phyloP scores from a whole-genome alignment of 2,797 vertebrate species.

The Aldrovandia affinis region DNA sequence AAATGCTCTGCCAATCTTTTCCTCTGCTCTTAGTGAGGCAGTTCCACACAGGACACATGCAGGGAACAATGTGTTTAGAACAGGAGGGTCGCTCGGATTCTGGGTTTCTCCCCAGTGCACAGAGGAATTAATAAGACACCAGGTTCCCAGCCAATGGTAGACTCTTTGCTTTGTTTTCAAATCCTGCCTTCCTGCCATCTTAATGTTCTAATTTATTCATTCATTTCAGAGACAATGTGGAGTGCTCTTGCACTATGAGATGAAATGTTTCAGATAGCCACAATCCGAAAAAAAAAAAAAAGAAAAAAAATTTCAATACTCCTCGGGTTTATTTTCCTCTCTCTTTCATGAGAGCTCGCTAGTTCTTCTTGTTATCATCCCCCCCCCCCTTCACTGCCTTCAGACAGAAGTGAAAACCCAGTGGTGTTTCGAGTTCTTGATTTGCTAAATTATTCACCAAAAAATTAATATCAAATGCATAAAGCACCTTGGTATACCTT shows the following conservation, averaged over 20 bases:
- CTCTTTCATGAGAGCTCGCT: conserved; percentile 1
- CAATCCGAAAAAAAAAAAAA: not conserved
- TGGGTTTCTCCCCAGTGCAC: not conserved
- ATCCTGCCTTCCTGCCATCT: conserved; percentile 52
- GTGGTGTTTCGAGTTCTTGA: conserved; percentile 9
- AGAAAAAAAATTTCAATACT: conserved; percentile 17
- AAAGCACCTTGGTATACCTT: conserved; percentile 26
- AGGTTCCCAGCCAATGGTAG: conserved; percentile 44
- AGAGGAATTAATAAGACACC: conserved; percentile 17
- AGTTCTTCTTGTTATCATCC: not conserved
- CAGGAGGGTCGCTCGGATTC: not conserved
- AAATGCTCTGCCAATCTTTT: not conserved
- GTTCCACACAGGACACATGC: not conserved
- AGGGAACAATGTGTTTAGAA: conserved; percentile 1
- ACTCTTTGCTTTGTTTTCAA: conserved; percentile 60
- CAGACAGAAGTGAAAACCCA: conserved; percentile 19
- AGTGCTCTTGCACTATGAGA: not conserved
- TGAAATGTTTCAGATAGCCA: conserved; percentile 17
- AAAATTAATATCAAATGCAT: conserved; percentile 28
- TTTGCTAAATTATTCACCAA: conserved; percentile 34
- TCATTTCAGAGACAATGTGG: conserved; percentile 45
- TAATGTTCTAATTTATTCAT: conserved; percentile 57
- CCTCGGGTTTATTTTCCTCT: conserved; percentile 19
- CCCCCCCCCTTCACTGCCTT: conserved; percentile 11
- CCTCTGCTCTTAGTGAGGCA: not conserved